Evolutionary conservation across 2,888 invertebrate species (phyloP), one percentile per base, ranked within the genome.

Genomic region (Neoaliturus tenellus): DNA sequence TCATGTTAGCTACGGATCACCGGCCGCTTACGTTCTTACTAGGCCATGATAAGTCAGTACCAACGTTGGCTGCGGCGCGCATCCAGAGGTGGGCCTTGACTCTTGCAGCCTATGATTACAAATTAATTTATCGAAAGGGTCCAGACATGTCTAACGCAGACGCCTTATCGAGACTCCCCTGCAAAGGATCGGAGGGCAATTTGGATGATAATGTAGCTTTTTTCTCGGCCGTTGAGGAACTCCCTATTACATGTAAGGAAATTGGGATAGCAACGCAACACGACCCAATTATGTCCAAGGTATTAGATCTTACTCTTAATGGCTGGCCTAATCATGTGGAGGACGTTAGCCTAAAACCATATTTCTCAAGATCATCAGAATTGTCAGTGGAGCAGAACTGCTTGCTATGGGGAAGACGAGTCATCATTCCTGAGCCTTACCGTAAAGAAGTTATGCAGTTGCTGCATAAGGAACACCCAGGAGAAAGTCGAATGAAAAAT

Each of bases 1-100:
- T 92, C 86, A 89, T 88, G n/a, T 85, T 89, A 55, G 84, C 88
- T 0, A 89, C 87, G 1, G 89, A 89, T 82, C 89, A 89, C 73
- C 88, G 88, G 83, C 90, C 91, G 0, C 85, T 92, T 35, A 88
- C 89, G 75, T 87, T 86, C 12, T 88, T 89, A 48, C 89, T 89
- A 80, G 86, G 85, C 33, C 87, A 86, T 17, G 1, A 25, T 25
- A 80, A 80, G 44, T 28, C 35, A 35, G 44, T 83, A 10, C 83
- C 80, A 0, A 58, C 55, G 25, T 55, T 80, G 17, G 83, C 80
- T 28, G 80, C 67, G 17, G 75, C 83, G 5, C 48, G 83, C 12
- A 39, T 83, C 6, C 83, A 78, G 14, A 48, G 82, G 17, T 82
- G 82, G 69, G 35, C 39, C 10, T 17, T 69, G 2, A 82, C 44